Evolutionary conservation across 1,140 invertebrate species (phyloP), one percentile per base, ranked within the genome.

Genomic region (Zaprionus nigranus): DNA sequence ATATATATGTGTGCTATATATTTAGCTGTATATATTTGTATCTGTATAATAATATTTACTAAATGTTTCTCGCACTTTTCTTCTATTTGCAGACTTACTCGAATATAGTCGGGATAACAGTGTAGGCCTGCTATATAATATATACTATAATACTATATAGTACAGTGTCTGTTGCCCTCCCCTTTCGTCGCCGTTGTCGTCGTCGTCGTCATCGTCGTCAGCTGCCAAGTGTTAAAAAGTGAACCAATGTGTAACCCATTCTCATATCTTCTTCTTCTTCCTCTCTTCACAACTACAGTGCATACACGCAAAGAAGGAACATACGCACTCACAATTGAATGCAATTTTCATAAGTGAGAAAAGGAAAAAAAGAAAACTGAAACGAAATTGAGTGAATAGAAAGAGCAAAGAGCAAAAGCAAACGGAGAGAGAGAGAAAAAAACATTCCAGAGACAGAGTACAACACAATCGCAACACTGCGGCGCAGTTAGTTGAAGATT

Each of bases 261-360:
- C n/a, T 40, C 34, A 5, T 40, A 2, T 26, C 26, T 28, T 30
- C 49, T 20, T 30, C 43, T 20, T 64, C 49, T 64, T 17, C 43
- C 51, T 73, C 46, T 58, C 70, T 46, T 5, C 38, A n/a, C 40
- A 46, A 60, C 73, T 66, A 53, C 67, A 80, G 76, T 79, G 76
- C 71, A 74, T 66, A 57, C 75, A 75, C 43, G 62, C 56, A 71
- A 65, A 58, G 79, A 64, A 81, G 64, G 72, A 68, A 78, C 73
- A 73, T 75, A 17, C n/a, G 40, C 77, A 66, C 72, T 71, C 82
- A 63, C 79, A 34, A 34, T 87, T 79, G 76, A 63, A 79, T 87
- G 83, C 83, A 82, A 79, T 86, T 86, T 86, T 86, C 83, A 86
- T 82, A 70, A 80, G 76, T 77, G 72, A 28, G 82, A 87, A 86